phyloP scores from a whole-genome alignment of 2,113 vertebrate genomes.

The Anoplopoma fimbria region DNA sequence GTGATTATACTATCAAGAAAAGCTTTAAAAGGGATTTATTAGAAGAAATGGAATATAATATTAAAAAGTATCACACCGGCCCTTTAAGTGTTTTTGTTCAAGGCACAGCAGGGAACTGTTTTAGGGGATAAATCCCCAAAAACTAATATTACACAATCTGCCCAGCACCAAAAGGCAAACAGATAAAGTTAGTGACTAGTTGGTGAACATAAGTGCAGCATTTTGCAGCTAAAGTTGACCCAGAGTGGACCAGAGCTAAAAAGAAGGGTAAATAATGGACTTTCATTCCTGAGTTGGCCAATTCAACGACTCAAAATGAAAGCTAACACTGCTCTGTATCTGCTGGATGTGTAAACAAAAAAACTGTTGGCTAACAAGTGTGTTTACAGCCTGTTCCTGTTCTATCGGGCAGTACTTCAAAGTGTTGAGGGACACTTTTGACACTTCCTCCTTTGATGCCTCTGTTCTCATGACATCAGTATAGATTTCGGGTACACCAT shows the following conservation, averaged over 20 bases:
- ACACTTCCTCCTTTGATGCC: slow-evolving; percentile 28
- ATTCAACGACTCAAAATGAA: background rate
- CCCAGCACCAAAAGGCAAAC: background rate
- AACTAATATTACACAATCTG: background rate
- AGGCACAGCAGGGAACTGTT: background rate
- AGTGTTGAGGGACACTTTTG: slow-evolving; percentile 7
- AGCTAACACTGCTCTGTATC: background rate
- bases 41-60: too few species aligned
- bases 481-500: slow-evolving; percentile 21
- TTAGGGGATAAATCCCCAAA: background rate
- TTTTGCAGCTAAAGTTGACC: background rate
- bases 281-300: background rate
- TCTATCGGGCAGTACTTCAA: background rate
- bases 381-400: background rate
- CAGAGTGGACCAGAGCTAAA: background rate
- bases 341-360: background rate
- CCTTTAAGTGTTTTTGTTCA: too few species aligned
- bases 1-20: too few species aligned
- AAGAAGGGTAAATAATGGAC: background rate
- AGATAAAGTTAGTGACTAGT: background rate
- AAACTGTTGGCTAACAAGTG: background rate
- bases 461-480: slow-evolving; percentile 47
- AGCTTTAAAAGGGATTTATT: too few species aligned
- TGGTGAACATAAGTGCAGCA: background rate
- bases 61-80: too few species aligned